A percentile compares a stretch with the other conserved stretches of the same genome.
These are phyloP conservation scores for Ispidina picta DNA, from an alignment of 2,797 vertebrate species.

Conservation along the genomic window DNA sequence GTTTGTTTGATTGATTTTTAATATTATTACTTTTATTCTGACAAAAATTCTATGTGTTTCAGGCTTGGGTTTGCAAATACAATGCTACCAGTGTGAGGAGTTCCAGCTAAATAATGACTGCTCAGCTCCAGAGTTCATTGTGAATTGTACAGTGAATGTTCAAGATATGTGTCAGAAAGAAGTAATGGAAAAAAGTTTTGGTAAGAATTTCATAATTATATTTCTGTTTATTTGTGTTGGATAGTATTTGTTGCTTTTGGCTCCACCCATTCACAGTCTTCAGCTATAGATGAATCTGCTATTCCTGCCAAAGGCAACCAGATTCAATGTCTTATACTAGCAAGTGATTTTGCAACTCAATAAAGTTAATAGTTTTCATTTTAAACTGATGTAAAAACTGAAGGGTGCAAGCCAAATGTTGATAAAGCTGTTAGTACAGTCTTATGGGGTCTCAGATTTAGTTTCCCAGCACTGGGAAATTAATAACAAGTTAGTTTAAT, in stretches of 20 bases:
- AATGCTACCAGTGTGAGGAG: slow-evolving; percentile 98
- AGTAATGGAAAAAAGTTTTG: slow-evolving; percentile 93
- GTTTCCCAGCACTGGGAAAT: slow-evolving; percentile 55
- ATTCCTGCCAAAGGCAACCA: background rate
- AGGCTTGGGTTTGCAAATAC: slow-evolving; percentile 92
- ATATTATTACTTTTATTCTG: fast-evolving
- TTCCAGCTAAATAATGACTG: slow-evolving; percentile 92
- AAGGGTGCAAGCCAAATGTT: slow-evolving; percentile 5
- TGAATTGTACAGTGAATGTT: slow-evolving; percentile 97
- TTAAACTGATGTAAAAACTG: slow-evolving; percentile 2
- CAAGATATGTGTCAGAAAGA: slow-evolving; percentile 99
- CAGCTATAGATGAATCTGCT: background rate
- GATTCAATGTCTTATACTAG: background rate
- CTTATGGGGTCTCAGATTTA: slow-evolving; percentile 48
- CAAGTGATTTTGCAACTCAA: background rate
- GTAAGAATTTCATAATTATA: slow-evolving; percentile 74
- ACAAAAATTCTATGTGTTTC: slow-evolving; percentile 12
- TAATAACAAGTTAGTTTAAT: slow-evolving; percentile 77
- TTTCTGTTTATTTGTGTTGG: background rate
- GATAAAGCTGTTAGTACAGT: slow-evolving; percentile 44
- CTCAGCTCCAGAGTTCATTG: slow-evolving; percentile 92
- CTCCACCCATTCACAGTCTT: background rate
- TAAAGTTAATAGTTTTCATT: background rate
- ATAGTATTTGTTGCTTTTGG: background rate
- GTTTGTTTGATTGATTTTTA: background rate